Evolutionary conservation across 2,888 invertebrate genomes (phyloP).

Genomic region (Scelioninae gen. 2): DNA sequence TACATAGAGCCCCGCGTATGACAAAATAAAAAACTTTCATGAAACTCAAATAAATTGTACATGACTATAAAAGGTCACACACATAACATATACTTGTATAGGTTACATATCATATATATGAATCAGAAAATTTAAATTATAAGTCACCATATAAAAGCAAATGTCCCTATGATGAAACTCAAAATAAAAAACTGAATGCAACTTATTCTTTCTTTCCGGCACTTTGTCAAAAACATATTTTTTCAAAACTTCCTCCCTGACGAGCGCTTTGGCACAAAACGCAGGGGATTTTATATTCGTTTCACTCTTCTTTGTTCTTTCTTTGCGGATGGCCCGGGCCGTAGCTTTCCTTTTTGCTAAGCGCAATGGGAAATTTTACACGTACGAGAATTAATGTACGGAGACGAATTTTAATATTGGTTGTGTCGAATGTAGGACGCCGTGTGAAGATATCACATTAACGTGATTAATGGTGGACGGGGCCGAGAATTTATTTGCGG

Average conservation of each 20-base stretch:
- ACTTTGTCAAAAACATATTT: background rate
- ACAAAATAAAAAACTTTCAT: too few relatives aligned
- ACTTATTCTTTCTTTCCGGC: too few relatives aligned
- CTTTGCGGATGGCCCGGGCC: background rate
- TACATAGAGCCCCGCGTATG: too few relatives aligned
- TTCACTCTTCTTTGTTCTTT: background rate
- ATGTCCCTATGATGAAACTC: too few relatives aligned
- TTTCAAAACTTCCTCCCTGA: background rate
- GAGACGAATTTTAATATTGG: constrained; percentile 55
- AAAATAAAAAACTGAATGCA: too few relatives aligned
- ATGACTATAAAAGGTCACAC: too few relatives aligned
- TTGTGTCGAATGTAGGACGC: constrained; percentile 57
- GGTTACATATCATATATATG: too few relatives aligned
- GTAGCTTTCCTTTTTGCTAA: constrained; percentile 21
- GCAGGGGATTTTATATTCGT: constrained; percentile 3
- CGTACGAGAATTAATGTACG: constrained; percentile 50
- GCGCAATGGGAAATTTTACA: constrained; percentile 50
- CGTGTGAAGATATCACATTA: constrained; percentile 56
- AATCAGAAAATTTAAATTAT: too few relatives aligned
- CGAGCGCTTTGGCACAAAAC: background rate
- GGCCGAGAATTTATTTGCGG: constrained; percentile 48
- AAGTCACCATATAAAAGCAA: too few relatives aligned
- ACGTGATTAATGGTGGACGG: constrained; percentile 48
- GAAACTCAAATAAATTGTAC: too few relatives aligned
- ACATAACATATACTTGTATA: too few relatives aligned